Base-by-base conservation (phyloP, 92 coral and sea anemone species). In the Desmophyllum pertusum region DNA sequence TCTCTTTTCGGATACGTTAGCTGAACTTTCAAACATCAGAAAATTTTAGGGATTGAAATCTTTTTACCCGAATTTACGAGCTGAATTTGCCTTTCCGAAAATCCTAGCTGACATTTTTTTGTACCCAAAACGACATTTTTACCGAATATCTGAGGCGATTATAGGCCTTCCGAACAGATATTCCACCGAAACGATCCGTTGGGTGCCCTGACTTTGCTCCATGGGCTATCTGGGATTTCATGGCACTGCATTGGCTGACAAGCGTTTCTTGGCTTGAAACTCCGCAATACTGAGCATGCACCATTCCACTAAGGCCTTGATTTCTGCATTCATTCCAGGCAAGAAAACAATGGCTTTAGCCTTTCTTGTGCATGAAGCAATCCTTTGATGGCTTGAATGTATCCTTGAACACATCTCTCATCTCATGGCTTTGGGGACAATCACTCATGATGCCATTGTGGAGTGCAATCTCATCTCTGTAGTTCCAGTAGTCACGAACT, bases 331-430 rank as follows among this genome's bases (percentile, higher is more conserved):
- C 91, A 90, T 90, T 67, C 73, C 83, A 3, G 79, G 86, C 86
- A 84, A 80, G 81, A 81, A 87, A 3, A 89, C 70, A n/a, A 86
- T 38, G 35, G 80, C 86, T 75, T 55, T 73, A 11, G 86, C 92
- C 77, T 88, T 83, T 29, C 83, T n/a, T 39, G 50, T 37, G 50
- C 88, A 66, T 41, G 73, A 74, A 8, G 82, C 87, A 50, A 72
- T 41, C 77, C 88, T 83, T 74, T 69, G 86, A 39, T 87, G 91
- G 77, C 88, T 81, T 21, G 82, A 90, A 51, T 90, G 88, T 25
- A 74, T 75, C 38, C 75, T 73, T 23, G 71, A 78, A 30, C 79
- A 75, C 79, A 82, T 75, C 30, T 66, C 80, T 17, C 59, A 18
- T 52, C 83, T 77, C 89, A 79, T 35, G n/a, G n/a, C n/a, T 78